Evolutionary conservation across 92 coral and sea anemone genomes (phyloP).

Genomic region (Zoanthus gigantus): DNA sequence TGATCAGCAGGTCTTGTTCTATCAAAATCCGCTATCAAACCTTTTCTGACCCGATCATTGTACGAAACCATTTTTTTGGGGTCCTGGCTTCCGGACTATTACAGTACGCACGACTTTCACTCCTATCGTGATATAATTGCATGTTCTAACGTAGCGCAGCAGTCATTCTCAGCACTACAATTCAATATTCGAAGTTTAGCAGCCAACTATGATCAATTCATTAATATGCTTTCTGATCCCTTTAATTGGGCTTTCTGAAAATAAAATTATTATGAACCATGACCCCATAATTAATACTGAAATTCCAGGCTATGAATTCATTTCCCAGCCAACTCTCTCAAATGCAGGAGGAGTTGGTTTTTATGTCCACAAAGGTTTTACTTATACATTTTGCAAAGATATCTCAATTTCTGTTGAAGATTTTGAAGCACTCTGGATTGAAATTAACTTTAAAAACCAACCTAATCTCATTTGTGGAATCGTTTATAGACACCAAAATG

Average conservation of each 20-base stretch:
- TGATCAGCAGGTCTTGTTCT: no score
- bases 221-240: constrained; percentile 9
- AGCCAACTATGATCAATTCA: constrained; percentile 51
- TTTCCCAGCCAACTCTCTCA: constrained; percentile 23
- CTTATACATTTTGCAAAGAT: constrained; percentile 31
- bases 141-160: not conserved
- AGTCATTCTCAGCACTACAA: constrained; percentile 38
- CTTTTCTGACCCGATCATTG: no score
- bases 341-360: constrained; percentile 17
- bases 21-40: no score
- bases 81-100: no score
- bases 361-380: not conserved
- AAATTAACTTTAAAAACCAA: constrained; percentile 45
- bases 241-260: constrained; percentile 61
- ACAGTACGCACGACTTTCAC: constrained; percentile 65
- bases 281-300: constrained; percentile 28
- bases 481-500: constrained; percentile 63
- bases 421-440: constrained; percentile 69
- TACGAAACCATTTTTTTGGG: no score
- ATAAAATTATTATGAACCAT: constrained; percentile 33
- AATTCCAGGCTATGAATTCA: constrained; percentile 47
- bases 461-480: constrained; percentile 66
- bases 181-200: constrained; percentile 52
- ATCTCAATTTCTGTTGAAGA: constrained; percentile 28
- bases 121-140: constrained; percentile 35